phyloP scores from a whole-genome alignment of 2,113 vertebrate species.

The Gobiocypris rarus region DNA sequence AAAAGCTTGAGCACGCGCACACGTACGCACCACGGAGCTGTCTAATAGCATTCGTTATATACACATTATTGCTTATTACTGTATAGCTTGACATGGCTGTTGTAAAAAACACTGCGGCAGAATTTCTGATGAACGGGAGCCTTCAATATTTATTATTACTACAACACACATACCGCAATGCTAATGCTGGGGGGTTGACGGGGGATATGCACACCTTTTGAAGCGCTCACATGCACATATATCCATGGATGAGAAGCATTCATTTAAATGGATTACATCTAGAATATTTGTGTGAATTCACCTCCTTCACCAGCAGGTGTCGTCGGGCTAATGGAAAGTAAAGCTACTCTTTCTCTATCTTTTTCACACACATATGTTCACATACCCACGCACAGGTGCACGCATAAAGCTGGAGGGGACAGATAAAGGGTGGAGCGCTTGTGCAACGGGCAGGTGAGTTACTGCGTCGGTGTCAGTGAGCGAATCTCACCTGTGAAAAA shows the following conservation, averaged over 20 bases:
- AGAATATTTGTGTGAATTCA: background rate
- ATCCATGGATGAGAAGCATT: background rate
- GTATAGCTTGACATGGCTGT: constrained; percentile 80
- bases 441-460: constrained; percentile 73
- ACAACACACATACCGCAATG: constrained; percentile 59
- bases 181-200: constrained; percentile 56
- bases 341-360: background rate
- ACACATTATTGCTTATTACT: constrained; percentile 81
- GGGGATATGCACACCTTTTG: constrained; percentile 60
- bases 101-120: constrained; percentile 70
- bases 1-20: constrained; percentile 21
- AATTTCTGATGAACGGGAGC: constrained; percentile 75
- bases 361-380: constrained; percentile 21
- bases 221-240: background rate
- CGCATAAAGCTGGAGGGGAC: constrained; percentile 71
- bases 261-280: background rate
- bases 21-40: constrained; percentile 65
- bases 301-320: constrained; percentile 37
- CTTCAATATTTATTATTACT: constrained; percentile 82
- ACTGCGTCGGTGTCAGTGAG: constrained; percentile 64
- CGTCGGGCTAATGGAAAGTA: background rate
- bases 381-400: constrained; percentile 39
- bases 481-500: constrained; percentile 75
- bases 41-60: constrained; percentile 76
- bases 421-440: constrained; percentile 67